phyloP scores from a whole-genome alignment of 2,888 invertebrate genomes.

The Catocala nupta region DNA sequence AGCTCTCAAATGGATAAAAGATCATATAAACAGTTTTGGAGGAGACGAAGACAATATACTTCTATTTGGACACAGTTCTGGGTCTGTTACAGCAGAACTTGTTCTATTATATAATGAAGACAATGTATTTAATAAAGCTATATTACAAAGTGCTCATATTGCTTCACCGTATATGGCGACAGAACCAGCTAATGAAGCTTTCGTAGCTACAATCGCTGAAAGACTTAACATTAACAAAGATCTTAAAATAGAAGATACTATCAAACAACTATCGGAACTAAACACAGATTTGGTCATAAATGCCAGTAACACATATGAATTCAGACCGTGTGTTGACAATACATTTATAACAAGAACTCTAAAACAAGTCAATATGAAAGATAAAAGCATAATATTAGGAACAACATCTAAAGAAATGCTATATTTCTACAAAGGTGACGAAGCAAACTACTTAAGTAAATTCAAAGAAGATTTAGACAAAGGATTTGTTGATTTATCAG shows the following conservation, averaged over 20 bases:
- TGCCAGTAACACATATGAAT: neutral
- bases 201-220: neutral
- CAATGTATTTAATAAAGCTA: neutral
- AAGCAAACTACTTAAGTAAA: neutral
- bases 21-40: slow-evolving; percentile 57
- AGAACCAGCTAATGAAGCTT: neutral
- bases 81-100: slow-evolving; percentile 43
- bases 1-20: slow-evolving; percentile 57
- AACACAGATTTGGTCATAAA: neutral
- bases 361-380: neutral
- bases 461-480: neutral
- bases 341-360: neutral
- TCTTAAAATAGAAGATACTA: neutral
- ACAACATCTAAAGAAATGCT: neutral
- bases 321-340: neutral
- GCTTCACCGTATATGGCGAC: neutral
- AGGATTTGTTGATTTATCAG: neutral
- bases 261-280: neutral
- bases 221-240: neutral
- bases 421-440: neutral
- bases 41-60: slow-evolving; percentile 56
- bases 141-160: neutral
- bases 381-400: neutral
- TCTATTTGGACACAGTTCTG: slow-evolving; percentile 55
- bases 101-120: slow-evolving; percentile 41